These are phyloP conservation scores for Cotesia congregata DNA, from an alignment of 2,888 invertebrate genomes.

Conservation along the genomic window DNA sequence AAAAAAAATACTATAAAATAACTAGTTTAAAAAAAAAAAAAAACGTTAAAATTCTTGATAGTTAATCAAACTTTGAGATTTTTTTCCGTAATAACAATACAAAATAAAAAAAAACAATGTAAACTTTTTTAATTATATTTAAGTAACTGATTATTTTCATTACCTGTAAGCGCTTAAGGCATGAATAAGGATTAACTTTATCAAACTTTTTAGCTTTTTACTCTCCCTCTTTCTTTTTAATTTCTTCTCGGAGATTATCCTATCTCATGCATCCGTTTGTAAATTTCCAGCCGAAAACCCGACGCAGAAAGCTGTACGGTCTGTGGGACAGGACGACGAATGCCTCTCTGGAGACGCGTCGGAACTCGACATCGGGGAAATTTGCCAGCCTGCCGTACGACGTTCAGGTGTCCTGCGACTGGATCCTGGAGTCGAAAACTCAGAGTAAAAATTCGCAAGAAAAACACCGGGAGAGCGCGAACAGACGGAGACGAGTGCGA, in stretches of 20 bases:
- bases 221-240: neutral
- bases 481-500: constrained; percentile 31
- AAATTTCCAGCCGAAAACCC: constrained; percentile 79
- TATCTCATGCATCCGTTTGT: constrained; percentile 27
- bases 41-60: no score
- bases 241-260: constrained; percentile 9
- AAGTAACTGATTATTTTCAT: no score
- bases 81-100: no score
- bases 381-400: constrained; percentile 81
- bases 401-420: constrained; percentile 69
- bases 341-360: constrained; percentile 71
- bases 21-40: no score
- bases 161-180: no score
- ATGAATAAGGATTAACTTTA: no score
- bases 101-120: no score
- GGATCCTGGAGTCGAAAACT: constrained; percentile 77
- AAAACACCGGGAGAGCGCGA: constrained; percentile 34
- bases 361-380: constrained; percentile 71
- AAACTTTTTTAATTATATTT: no score
- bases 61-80: no score
- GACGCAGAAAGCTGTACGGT: constrained; percentile 82
- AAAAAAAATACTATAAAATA: no score
- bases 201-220: no score
- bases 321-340: constrained; percentile 69
- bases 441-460: constrained; percentile 25